These are phyloP conservation scores for Parazoanthus darwini DNA, from an alignment of 92 coral and sea anemone genomes.

Conservation along the genomic window DNA sequence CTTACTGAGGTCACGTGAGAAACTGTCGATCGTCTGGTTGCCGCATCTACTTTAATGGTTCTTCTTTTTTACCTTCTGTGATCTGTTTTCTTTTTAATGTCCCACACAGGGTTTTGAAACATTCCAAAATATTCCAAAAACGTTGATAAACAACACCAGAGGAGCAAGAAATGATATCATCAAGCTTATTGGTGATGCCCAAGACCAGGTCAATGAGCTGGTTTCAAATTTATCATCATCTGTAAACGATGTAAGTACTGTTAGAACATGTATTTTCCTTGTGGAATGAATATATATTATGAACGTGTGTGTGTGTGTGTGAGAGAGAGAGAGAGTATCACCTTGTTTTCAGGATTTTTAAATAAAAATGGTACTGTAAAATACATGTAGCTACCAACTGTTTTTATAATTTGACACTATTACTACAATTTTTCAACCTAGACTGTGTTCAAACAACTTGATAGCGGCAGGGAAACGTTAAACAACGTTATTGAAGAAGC, in stretches of 20 bases:
- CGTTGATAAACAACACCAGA: conserved; percentile 66
- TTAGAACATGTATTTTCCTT: not conserved
- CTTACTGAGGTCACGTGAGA: too few species aligned
- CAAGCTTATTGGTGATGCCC: conserved; percentile 59
- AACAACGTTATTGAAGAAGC: not conserved
- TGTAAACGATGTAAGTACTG: conserved; percentile 55
- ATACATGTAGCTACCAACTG: too few species aligned
- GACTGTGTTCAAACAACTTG: conserved; percentile 53
- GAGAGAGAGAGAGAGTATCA: not conserved
- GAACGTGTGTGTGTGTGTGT: not conserved
- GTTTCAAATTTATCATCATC: conserved; percentile 45
- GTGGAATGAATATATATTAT: too few species aligned
- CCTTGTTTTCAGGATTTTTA: too few species aligned
- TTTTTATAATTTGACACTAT: not conserved
- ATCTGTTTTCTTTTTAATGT: not conserved
- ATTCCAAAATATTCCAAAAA: conserved; percentile 59
- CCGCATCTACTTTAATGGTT: too few species aligned
- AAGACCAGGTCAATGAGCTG: conserved; percentile 39
- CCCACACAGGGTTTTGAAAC: conserved; percentile 68
- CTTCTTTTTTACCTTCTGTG: not conserved
- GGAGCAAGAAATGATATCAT: conserved; percentile 55
- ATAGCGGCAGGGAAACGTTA: not conserved
- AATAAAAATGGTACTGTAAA: too few species aligned
- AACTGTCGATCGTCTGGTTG: too few species aligned
- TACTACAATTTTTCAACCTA: conserved; percentile 20